Percentiles rank a stretch among this genome's conserved stretches.
Evolutionary conservation across 2,888 invertebrate species (phyloP).

Genomic region (Asteroscopus sphinx): DNA sequence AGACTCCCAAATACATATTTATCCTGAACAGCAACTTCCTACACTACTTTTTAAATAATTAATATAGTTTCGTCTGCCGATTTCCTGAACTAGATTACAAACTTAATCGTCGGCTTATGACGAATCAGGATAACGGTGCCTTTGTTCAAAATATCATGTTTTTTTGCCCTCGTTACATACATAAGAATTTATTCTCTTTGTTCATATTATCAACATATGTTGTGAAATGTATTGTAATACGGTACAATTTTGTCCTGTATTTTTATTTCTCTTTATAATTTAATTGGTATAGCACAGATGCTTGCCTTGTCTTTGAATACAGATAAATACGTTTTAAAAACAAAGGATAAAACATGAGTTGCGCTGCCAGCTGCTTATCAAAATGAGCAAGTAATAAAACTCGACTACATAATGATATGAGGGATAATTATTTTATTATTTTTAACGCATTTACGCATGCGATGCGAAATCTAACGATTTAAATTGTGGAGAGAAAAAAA

Average conservation of each 20-base stretch:
- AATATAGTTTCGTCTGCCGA: conserved; percentile 17
- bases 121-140: conserved; percentile 52
- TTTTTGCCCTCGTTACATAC: conserved; percentile 44
- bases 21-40: not conserved
- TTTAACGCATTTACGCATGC: too few species aligned
- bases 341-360: not conserved
- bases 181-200: conserved; percentile 41
- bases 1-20: not conserved
- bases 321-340: not conserved
- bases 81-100: conserved; percentile 34
- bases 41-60: conserved; percentile 6
- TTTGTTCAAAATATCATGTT: conserved; percentile 45
- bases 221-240: conserved; percentile 8
- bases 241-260: conserved; percentile 6
- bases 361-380: too few species aligned
- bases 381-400: too few species aligned
- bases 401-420: not conserved
- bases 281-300: not conserved
- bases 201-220: conserved; percentile 29
- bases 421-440: too few species aligned
- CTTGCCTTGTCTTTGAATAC: too few species aligned
- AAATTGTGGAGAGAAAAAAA: too few species aligned
- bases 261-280: conserved; percentile 8
- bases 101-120: conserved; percentile 43
- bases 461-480: too few species aligned